Evolutionary conservation across 2,888 invertebrate species (phyloP), one percentile per base, ranked within the genome.

Genomic region (Euproctis similis): DNA sequence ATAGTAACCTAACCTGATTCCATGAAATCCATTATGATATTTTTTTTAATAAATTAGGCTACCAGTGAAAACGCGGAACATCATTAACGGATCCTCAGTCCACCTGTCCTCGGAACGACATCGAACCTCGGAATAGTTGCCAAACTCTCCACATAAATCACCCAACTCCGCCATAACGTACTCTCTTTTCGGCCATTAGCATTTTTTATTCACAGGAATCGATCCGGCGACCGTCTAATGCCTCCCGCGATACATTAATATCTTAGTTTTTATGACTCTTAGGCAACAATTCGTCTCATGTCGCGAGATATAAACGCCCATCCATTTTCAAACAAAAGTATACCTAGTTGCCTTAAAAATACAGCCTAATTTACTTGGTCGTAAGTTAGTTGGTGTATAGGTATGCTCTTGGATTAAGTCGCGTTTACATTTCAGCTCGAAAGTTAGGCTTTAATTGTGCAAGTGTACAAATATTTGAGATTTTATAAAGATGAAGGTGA

Each of bases 211-310:
- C 81, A 84, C 80, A 82, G 72, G 65, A 82, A 84, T 84, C 84
- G 84, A 84, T 82, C 84, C 80, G 43, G 46, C 61, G 59, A 69
- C 74, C 67, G 73, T 71, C 77, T 82, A 82, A 84, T 81, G 84
- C 82, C 80, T 82, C 82, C 82, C 82, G 71, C 78, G 82, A 84
- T 84, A 84, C 84, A 84, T 84, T 84, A 82, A 84, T 84, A 84
- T 82, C 82, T 82, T 78, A 82, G 81, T 84, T 84, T 84, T 84
- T 84, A 84, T 80, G 82, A 82, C 77, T 84, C 75, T 78, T 78
- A 71, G 66, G 72, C 68, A 82, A 78, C 75, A 77, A 74, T 75
- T 60, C 69, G 68, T 72, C 74, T 69, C 58, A 34, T 43, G 33
- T 32, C 36, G 36, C 36, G 31, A 28, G 44, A 34, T 57, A 40